Conservation (phyloP, 2,888 invertebrate species). For the Carpatolechia fugitivella region DNA sequence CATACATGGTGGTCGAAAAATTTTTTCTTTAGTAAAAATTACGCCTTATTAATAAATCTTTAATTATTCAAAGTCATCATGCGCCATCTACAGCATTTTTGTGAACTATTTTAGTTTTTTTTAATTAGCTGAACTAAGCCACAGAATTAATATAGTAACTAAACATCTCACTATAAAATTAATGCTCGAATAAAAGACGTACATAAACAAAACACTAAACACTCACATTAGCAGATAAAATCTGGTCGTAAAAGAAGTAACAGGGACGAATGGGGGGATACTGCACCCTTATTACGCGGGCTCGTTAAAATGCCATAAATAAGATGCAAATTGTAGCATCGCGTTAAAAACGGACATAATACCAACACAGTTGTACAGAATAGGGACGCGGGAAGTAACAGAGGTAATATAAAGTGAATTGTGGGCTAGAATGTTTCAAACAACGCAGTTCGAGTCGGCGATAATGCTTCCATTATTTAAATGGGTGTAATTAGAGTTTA, state of each 20-base stretch:
- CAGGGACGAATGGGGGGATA: slow-evolving; percentile 10
- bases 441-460: slow-evolving; percentile 4
- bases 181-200: too few species aligned
- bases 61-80: too few species aligned
- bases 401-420: slow-evolving; percentile 17
- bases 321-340: slow-evolving; percentile 28
- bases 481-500: slow-evolving; percentile 6
- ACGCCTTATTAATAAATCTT: too few species aligned
- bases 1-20: too few species aligned
- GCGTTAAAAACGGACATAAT: slow-evolving; percentile 24
- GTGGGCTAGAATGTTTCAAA: slow-evolving; percentile 16
- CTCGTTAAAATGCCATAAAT: slow-evolving; percentile 38
- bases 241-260: slow-evolving; percentile 10
- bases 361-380: slow-evolving; percentile 17
- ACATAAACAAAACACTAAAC: too few species aligned
- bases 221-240: slow-evolving; percentile 18
- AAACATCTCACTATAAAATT: too few species aligned
- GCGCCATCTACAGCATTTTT: too few species aligned
- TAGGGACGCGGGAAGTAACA: slow-evolving; percentile 14
- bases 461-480: slow-evolving; percentile 17
- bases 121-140: too few species aligned
- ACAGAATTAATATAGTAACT: too few species aligned
- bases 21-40: too few species aligned
- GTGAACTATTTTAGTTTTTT: too few species aligned
- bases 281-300: slow-evolving; percentile 27